phyloP scores from a whole-genome alignment of 53 echinoderm and acorn worm genomes.

The Pentamera pediparva region DNA sequence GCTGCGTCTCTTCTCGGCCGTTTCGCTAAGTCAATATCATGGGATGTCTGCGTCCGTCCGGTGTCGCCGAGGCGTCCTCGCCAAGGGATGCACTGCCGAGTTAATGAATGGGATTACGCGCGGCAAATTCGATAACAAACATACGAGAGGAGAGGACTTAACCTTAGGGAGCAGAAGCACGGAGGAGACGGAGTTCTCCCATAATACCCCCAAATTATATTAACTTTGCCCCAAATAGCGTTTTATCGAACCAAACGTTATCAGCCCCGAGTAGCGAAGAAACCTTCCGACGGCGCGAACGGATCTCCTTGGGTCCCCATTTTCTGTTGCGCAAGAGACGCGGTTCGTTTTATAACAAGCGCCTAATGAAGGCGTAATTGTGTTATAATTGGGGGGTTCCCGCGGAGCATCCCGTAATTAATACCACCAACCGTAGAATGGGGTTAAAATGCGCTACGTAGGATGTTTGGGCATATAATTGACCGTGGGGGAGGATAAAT shows the following conservation, averaged over 20 bases:
- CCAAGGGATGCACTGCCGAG: no score
- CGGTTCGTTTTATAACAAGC: slow-evolving; percentile 13
- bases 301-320: neutral
- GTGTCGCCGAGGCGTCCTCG: no score
- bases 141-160: no score
- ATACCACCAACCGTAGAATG: slow-evolving; percentile 19
- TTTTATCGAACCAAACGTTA: slow-evolving; percentile 23
- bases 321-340: slow-evolving; percentile 19
- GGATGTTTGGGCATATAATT: slow-evolving; percentile 33
- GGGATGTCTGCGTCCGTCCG: no score
- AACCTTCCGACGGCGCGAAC: neutral
- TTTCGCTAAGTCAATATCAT: no score
- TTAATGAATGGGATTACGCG: no score
- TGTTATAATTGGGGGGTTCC: slow-evolving; percentile 26
- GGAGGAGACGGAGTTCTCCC: slow-evolving; percentile 15
- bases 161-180: no score
- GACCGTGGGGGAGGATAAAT: slow-evolving; percentile 33
- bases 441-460: slow-evolving; percentile 24
- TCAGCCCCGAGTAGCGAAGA: slow-evolving; percentile 34
- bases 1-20: no score
- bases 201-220: slow-evolving; percentile 23
- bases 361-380: slow-evolving; percentile 30
- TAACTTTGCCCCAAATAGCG: slow-evolving; percentile 33
- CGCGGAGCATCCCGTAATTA: slow-evolving; percentile 20
- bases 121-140: no score